phyloP scores from a whole-genome alignment of 2,113 vertebrate genomes.

The Sciurus niger region DNA sequence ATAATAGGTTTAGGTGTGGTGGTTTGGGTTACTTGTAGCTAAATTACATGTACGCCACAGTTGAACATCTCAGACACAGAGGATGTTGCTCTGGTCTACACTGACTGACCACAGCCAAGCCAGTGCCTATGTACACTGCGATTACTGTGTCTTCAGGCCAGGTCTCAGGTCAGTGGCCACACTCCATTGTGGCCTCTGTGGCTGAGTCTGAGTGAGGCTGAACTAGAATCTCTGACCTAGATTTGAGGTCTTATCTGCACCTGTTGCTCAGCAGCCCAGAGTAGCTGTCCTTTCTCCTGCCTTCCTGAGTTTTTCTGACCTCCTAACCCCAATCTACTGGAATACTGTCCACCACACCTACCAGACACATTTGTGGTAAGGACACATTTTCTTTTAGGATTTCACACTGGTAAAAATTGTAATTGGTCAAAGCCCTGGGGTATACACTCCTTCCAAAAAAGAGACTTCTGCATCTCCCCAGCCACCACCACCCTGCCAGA shows the following conservation, averaged over 20 bases:
- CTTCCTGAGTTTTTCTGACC: too few species aligned
- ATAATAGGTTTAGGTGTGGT: too few species aligned
- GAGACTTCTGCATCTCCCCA: neutral
- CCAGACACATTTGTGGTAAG: neutral
- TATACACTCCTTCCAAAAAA: neutral
- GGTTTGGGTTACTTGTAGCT: neutral
- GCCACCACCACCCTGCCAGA: too few species aligned
- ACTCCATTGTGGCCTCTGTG: neutral
- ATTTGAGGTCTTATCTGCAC: too few species aligned
- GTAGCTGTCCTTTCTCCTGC: neutral
- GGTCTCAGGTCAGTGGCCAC: too few species aligned
- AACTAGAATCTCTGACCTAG: neutral
- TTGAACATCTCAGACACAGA: accelerated
- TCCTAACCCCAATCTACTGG: too few species aligned
- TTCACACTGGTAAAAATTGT: neutral
- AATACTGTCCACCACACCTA: neutral
- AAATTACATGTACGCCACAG: neutral
- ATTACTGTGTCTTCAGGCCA: too few species aligned
- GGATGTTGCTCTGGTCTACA: too few species aligned
- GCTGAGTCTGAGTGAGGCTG: neutral
- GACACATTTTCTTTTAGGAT: neutral
- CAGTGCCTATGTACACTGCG: accelerated
- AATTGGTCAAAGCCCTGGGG: neutral
- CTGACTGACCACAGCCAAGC: too few species aligned
- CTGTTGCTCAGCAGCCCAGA: neutral